These are phyloP conservation scores for Drosophila histrio DNA, from an alignment of 2,888 invertebrate species.

Conservation along the genomic window DNA sequence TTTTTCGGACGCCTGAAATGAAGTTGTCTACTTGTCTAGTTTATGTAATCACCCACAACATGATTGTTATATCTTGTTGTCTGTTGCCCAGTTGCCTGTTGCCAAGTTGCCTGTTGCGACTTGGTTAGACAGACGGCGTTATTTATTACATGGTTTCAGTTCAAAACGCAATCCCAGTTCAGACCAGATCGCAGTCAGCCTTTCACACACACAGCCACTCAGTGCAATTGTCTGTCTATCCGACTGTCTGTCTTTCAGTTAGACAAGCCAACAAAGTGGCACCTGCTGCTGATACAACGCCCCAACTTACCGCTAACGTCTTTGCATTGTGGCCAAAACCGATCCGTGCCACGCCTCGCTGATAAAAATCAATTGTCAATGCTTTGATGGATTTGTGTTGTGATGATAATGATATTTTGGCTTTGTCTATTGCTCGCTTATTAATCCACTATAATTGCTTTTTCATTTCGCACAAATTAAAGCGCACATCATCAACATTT, in stretches of 20 bases:
- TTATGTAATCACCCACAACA: slow-evolving; percentile 78
- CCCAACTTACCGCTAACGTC: slow-evolving; percentile 3
- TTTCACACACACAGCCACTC: slow-evolving; percentile 35
- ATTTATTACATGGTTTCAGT: slow-evolving; percentile 49
- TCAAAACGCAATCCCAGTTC: slow-evolving; percentile 38
- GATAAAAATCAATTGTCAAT: slow-evolving; percentile 67
- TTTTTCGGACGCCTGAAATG: slow-evolving; percentile 44
- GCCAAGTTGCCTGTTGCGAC: slow-evolving; percentile 8
- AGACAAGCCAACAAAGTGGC: slow-evolving; percentile 49
- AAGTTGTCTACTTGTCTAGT: slow-evolving; percentile 69
- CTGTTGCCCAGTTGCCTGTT: slow-evolving; percentile 13
- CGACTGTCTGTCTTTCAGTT: slow-evolving; percentile 19
- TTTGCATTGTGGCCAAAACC: slow-evolving; percentile 26
- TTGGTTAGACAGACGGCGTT: slow-evolving; percentile 41
- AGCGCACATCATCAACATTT: slow-evolving; percentile 48
- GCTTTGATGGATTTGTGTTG: slow-evolving; percentile 65
- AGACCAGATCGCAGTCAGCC: slow-evolving; percentile 31
- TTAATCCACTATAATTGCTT: slow-evolving; percentile 59
- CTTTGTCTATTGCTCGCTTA: slow-evolving; percentile 22
- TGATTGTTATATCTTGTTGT: slow-evolving; percentile 65
- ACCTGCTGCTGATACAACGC: slow-evolving; percentile 56
- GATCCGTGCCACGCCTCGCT: slow-evolving; percentile 23
- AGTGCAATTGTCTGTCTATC: slow-evolving; percentile 24
- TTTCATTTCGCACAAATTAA: slow-evolving; percentile 42
- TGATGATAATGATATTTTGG: slow-evolving; percentile 61